Percentiles rank a stretch among this genome's conserved stretches.
Conservation (phyloP, 2,797 vertebrate genomes). For the Sibirionetta formosa region DNA sequence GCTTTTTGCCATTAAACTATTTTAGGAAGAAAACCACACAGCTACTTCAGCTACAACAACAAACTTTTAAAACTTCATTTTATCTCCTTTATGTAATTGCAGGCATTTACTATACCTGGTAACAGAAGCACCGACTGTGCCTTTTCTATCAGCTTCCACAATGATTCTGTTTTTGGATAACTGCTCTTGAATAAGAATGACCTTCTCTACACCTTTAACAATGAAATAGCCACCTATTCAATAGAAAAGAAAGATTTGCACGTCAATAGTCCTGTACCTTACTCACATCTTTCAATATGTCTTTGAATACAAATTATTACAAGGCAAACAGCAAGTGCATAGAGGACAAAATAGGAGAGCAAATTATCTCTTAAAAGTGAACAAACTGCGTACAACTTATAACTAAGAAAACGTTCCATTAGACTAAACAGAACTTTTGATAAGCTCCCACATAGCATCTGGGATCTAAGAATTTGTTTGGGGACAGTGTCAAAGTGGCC, state of each 20-base stretch:
- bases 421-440: not conserved
- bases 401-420: not conserved
- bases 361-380: not conserved
- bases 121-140: slow-evolving; percentile 96
- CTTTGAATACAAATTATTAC: not conserved
- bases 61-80: not conserved
- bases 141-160: slow-evolving; percentile 97
- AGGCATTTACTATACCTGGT: slow-evolving; percentile 88
- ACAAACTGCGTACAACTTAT: not conserved
- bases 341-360: not conserved
- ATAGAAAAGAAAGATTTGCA: slow-evolving; percentile 4
- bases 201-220: slow-evolving; percentile 98
- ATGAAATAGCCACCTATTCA: slow-evolving; percentile 95
- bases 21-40: not conserved
- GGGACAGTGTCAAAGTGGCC: too few species aligned
- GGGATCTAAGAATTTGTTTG: not conserved
- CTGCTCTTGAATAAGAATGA: slow-evolving; percentile 98
- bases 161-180: slow-evolving; percentile 99
- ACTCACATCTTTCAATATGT: not conserved
- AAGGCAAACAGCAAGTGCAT: not conserved
- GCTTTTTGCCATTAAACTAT: not conserved
- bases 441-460: not conserved
- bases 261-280: not conserved
- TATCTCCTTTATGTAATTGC: not conserved
- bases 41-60: not conserved